phyloP scores from a whole-genome alignment of 2,888 invertebrate species.

The Acleris literana region DNA sequence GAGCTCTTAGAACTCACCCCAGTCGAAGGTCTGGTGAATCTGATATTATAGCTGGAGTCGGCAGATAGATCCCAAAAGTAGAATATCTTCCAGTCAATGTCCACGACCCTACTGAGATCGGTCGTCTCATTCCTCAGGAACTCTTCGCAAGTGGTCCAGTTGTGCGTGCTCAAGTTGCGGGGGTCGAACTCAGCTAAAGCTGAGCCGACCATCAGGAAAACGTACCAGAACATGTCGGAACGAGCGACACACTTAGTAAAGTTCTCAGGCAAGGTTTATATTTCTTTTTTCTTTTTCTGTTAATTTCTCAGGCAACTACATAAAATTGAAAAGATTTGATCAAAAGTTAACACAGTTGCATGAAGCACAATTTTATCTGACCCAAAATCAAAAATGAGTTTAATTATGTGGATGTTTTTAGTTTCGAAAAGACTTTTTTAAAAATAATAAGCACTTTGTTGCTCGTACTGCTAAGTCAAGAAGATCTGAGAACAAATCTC shows the following conservation, averaged over 20 bases:
- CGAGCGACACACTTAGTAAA: background rate
- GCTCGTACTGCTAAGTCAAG: no score
- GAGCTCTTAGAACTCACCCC: constrained; percentile 47
- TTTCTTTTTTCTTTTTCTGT: no score
- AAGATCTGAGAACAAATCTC: no score
- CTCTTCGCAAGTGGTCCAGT: constrained; percentile 61
- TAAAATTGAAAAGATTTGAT: no score
- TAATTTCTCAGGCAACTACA: no score
- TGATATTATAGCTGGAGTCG: constrained; percentile 52
- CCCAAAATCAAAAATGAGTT: no score
- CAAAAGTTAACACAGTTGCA: no score
- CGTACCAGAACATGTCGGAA: constrained; percentile 21
- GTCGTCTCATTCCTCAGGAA: constrained; percentile 54
- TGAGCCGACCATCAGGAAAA: background rate
- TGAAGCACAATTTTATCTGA: no score
- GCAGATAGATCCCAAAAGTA: constrained; percentile 57
- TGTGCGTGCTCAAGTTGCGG: constrained; percentile 35
- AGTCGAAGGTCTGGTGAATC: constrained; percentile 52
- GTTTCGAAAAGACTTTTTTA: no score
- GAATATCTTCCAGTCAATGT: constrained; percentile 65
- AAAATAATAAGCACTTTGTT: no score
- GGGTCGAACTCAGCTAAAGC: constrained; percentile 7
- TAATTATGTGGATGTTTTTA: no score
- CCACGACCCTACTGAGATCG: constrained; percentile 48
- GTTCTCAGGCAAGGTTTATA: no score